Base-by-base conservation (phyloP, 2,113 vertebrate species). In the Antigone vipio region DNA sequence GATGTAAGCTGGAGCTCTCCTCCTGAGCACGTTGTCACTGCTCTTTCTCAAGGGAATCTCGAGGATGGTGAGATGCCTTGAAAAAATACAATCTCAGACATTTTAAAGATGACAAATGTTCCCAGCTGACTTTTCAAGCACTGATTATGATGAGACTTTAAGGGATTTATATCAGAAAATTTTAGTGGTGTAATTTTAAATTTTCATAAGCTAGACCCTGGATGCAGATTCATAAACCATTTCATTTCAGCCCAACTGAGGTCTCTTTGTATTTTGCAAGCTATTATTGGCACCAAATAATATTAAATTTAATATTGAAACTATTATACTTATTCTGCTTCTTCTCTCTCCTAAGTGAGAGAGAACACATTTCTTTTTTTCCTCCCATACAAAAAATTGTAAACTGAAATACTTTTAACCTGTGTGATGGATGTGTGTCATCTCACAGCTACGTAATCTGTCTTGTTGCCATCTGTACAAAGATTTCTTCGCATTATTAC, bases 401-500 rank as follows among this genome's bases (percentile, higher is more conserved):
- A 12, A 55, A 14, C 21, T 26, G 38, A 27, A 44, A 49, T 38
- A 9, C 10, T 81, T 47, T n/a, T 1, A 38, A 7, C 29, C n/a
- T 13, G 77, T 34, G 52, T 58, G 77, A 49, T 40, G 59, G 11
- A 14, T 62, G 67, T 2, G 5, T 88, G 29, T 9, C 19, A 49
- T 78, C 83, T 72, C 34, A 22, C 50, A 63, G 23, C 66, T 19
- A 0, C 9, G 47, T 15, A 11, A 4, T 3, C 45, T 59, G 42
- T 16, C 75, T 11, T 12, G 26, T 42, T 30, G 3, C 42, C 68
- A 12, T 5, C 73, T 68, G 50, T 0, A 59, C 50, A 2, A 0
- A 4, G 34, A 15, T 9, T 22, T 21, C 47, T 38, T 1, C 59
- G 56, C 44, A 32, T 18, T 5, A 0, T 0, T 27, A 1, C 20